Conservation (phyloP, 2,888 invertebrate species). For the Eupsilia transversa region DNA sequence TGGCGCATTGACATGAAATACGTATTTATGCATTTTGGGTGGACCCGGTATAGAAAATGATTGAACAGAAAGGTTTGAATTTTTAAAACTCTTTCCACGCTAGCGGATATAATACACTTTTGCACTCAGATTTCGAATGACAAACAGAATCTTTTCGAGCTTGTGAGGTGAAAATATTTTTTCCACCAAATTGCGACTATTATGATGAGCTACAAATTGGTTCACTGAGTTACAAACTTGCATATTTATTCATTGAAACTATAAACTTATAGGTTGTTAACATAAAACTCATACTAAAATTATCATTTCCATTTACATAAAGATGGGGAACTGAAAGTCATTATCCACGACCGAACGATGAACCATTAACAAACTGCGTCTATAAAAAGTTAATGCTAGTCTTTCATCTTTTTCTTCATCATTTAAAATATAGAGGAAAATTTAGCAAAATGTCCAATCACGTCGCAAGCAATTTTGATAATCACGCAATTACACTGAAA, state of each 20-base stretch:
- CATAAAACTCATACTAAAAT: neutral
- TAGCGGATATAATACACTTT: too few relatives aligned
- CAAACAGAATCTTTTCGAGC: too few relatives aligned
- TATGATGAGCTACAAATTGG: neutral
- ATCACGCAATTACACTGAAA: slow-evolving; percentile 33
- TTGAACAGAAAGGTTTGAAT: too few relatives aligned
- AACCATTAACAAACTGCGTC: slow-evolving; percentile 1
- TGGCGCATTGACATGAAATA: too few relatives aligned
- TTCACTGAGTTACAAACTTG: neutral
- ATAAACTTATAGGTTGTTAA: neutral
- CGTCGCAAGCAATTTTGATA: slow-evolving; percentile 48
- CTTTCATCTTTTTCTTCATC: slow-evolving; percentile 14
- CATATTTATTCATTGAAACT: neutral
- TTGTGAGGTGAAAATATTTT: too few relatives aligned
- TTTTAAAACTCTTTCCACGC: too few relatives aligned
- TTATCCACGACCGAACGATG: slow-evolving; percentile 25
- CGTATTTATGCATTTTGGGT: too few relatives aligned
- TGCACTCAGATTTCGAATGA: too few relatives aligned
- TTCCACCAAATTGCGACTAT: neutral
- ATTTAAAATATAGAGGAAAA: slow-evolving; percentile 28
- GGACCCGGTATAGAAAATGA: too few relatives aligned
- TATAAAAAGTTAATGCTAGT: slow-evolving; percentile 16
- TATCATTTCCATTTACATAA: slow-evolving; percentile 26
- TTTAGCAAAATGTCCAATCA: slow-evolving; percentile 19
- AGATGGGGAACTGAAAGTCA: slow-evolving; percentile 3